Evolutionary conservation across 1,140 invertebrate genomes (phyloP).

Genomic region (Campoletis sonorensis): DNA sequence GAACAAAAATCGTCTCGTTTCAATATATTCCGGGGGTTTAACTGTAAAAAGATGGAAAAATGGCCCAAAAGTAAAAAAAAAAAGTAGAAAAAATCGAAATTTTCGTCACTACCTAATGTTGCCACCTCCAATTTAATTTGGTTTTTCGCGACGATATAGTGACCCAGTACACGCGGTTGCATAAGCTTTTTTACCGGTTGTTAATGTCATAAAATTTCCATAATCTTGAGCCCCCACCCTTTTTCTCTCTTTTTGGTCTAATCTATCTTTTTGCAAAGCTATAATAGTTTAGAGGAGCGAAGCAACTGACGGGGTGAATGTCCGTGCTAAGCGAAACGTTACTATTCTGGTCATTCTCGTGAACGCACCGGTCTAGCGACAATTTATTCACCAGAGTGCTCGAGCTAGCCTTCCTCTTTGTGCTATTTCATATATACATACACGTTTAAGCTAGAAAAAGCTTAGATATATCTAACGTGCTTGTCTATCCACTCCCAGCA

Average conservation of each 20-base stretch:
- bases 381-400: slow-evolving; percentile 40
- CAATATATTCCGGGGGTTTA: too few species aligned
- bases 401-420: slow-evolving; percentile 27
- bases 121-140: too few species aligned
- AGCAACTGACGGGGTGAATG: slow-evolving; percentile 39
- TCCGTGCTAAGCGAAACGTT: slow-evolving; percentile 44
- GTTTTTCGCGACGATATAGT: neutral
- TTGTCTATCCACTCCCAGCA: slow-evolving; percentile 27
- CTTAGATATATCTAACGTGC: slow-evolving; percentile 8
- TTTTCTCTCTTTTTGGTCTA: neutral
- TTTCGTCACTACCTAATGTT: too few species aligned
- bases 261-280: slow-evolving; percentile 10
- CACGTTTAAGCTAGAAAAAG: neutral
- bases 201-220: neutral
- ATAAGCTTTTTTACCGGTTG: neutral
- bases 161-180: neutral
- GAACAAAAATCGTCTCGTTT: too few species aligned
- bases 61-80: too few species aligned
- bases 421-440: slow-evolving; percentile 22
- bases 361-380: slow-evolving; percentile 33
- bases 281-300: slow-evolving; percentile 6
- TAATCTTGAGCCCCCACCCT: neutral
- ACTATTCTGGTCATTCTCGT: slow-evolving; percentile 46
- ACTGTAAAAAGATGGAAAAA: too few species aligned
- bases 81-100: too few species aligned